Base-by-base conservation (phyloP, 2,888 invertebrate genomes). In the Colletes collaris region DNA sequence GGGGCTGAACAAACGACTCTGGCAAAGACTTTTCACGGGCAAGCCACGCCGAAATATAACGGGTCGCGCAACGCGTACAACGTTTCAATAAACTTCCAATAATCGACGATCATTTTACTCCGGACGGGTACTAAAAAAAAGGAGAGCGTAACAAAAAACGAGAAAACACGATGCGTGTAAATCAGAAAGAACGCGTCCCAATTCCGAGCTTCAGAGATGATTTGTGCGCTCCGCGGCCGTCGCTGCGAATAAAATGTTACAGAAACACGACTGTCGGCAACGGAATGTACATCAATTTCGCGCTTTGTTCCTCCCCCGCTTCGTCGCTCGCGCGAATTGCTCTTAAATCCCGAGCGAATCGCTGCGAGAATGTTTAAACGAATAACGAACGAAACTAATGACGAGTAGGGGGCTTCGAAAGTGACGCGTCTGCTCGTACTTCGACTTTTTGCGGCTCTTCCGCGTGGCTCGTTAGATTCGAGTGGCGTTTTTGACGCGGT, bases 201-300 rank as follows among this genome's bases (percentile, higher is more conserved):
- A 76, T 66, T 69, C 62, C 40, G 63, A 40, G 49, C 19, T 65
- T n/a, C 58, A 67, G 49, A 55, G 55, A 56, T 69, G 73, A 67
- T 68, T 78, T 78, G 73, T 73, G 50, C 52, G 64, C 11, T 50
- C 35, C 44, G 71, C 40, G 69, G 27, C 59, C 49, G 64, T 27
- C 64, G 49, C n/a, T 44, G 27, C 58, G 68, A 77, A 75, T 78
- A 76, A 64, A 78, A 78, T 76, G 76, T 79, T 73, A 72, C 78
- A 64, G 73, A 73, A 78, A 68, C 78, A 67, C 27, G 27, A 64
- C 60, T 73, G 73, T 68, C 73, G 60, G 60, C 59, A 60, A 60
- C 55, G 78, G 68, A 68, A 79, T 65, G 72, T 65, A 79, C 78
- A 78, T 78, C 78, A 68, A 79, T 79, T 77, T 78, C 46, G 56